Conservation (phyloP, 2,113 vertebrate genomes). For the Syrrhaptes paradoxus region DNA sequence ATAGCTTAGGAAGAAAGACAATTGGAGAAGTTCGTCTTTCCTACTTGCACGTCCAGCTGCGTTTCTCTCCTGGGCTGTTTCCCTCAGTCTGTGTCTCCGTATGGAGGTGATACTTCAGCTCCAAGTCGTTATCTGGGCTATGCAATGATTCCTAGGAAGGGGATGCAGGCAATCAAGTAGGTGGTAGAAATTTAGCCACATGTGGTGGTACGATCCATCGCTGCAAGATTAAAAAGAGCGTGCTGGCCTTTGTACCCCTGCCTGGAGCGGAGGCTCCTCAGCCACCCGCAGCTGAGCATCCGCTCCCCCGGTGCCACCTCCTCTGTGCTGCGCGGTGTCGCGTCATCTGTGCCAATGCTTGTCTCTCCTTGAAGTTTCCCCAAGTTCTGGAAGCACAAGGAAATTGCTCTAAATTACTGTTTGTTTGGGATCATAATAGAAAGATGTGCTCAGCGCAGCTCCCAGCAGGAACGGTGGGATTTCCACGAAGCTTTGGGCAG, state of each 20-base stretch:
- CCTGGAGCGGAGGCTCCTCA: neutral
- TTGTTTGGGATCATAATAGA: neutral
- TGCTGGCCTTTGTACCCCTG: neutral
- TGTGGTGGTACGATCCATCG: fast-evolving
- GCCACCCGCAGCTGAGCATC: fast-evolving
- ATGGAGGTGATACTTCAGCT: neutral
- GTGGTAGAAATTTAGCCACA: neutral
- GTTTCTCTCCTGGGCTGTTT: neutral
- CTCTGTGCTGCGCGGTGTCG: neutral
- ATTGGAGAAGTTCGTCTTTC: neutral
- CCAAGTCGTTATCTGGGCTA: neutral
- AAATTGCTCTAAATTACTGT: neutral
- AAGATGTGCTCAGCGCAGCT: neutral
- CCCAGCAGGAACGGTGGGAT: neutral
- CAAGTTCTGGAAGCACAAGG: neutral
- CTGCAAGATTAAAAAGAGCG: neutral
- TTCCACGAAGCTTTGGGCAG: neutral
- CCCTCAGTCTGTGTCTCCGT: neutral
- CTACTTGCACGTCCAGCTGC: neutral
- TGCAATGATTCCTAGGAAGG: neutral
- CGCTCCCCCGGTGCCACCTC: fast-evolving
- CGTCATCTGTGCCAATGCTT: neutral
- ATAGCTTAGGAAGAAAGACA: neutral
- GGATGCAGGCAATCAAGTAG: neutral
- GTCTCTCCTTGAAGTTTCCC: neutral